phyloP scores from a whole-genome alignment of 2,888 invertebrate species.

The Pristionchus fissidentatus region DNA sequence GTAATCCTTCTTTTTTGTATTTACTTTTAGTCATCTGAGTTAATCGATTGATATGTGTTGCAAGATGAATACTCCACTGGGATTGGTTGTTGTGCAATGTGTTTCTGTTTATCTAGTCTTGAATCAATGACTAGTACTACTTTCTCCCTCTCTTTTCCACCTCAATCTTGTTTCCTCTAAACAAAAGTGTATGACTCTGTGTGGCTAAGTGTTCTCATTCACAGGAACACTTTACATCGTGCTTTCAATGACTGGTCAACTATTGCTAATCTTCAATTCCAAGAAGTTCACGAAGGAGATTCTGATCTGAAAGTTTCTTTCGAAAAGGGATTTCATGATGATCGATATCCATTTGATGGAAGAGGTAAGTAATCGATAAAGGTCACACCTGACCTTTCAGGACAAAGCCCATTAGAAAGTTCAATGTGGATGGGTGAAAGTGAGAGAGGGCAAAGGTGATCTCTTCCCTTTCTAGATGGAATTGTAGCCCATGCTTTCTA shows the following conservation, averaged over 20 bases:
- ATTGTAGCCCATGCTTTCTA: constrained; percentile 74
- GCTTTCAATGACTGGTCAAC: constrained; percentile 71
- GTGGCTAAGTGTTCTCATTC: constrained; percentile 41
- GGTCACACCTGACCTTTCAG: constrained; percentile 12
- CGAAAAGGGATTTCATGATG: constrained; percentile 68
- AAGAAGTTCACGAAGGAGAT: constrained; percentile 53
- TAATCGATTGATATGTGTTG: constrained; percentile 3
- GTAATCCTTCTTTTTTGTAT: constrained; percentile 37
- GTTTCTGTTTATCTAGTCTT: constrained; percentile 19
- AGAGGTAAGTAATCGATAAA: constrained; percentile 54
- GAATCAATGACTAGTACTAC: constrained; percentile 41
- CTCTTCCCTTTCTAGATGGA: constrained; percentile 61
- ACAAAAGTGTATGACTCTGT: constrained; percentile 16
- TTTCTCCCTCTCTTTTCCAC: constrained; percentile 14
- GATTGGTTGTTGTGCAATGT: constrained; percentile 15
- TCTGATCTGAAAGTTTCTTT: constrained; percentile 61
- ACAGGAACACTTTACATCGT: constrained; percentile 71
- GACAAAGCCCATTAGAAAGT: constrained; percentile 27
- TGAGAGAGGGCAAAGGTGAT: constrained; percentile 1
- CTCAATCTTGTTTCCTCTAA: constrained; percentile 24
- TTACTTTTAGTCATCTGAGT: background rate
- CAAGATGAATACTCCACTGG: background rate
- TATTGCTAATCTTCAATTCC: constrained; percentile 63
- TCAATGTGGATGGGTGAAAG: background rate
- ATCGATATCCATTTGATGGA: constrained; percentile 72